Conservation (phyloP, 1,140 invertebrate species). For the Scylla paramamosain region DNA sequence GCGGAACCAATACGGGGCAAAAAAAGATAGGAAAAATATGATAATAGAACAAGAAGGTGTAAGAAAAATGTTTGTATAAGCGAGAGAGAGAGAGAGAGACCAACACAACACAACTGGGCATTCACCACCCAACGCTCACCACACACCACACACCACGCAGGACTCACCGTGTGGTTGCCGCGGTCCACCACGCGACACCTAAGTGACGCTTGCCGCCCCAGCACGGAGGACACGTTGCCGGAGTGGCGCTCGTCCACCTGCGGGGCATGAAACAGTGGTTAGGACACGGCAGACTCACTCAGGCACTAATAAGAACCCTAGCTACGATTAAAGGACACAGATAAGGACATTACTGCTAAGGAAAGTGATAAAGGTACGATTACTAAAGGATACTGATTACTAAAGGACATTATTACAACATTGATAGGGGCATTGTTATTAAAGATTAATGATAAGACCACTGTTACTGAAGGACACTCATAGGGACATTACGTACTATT, state of each 20-base stretch:
- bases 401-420: not conserved
- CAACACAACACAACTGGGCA: too few relatives aligned
- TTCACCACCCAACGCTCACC: too few relatives aligned
- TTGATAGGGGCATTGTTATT: not conserved
- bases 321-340: not conserved
- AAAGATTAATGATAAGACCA: not conserved
- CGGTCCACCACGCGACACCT: constrained; percentile 27
- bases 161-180: constrained; percentile 29
- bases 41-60: too few relatives aligned
- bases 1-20: too few relatives aligned
- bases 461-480: not conserved
- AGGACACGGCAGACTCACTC: not conserved
- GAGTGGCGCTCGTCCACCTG: constrained; percentile 30
- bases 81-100: too few relatives aligned
- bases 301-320: not conserved
- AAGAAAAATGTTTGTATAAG: too few relatives aligned
- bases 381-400: not conserved
- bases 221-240: constrained; percentile 34
- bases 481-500: not conserved
- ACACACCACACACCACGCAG: not conserved
- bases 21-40: too few relatives aligned
- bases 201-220: not conserved
- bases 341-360: too few relatives aligned
- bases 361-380: not conserved
- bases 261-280: not conserved